Percentiles rank a stretch among this genome's conserved stretches.
These are phyloP conservation scores for Dynastes grantii DNA, from an alignment of 2,888 invertebrate genomes.

Conservation along the genomic window DNA sequence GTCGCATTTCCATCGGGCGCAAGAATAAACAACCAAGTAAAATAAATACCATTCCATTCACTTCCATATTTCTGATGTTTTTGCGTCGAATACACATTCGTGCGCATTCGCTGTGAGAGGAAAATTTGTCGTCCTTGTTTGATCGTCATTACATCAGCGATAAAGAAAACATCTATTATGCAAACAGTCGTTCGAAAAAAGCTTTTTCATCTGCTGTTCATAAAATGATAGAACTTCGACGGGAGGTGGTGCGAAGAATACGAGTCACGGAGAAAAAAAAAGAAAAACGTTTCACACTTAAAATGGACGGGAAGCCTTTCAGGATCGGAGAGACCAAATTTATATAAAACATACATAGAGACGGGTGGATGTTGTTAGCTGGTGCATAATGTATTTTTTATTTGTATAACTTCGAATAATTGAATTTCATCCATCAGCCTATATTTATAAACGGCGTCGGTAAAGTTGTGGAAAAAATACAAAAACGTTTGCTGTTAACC, in stretches of 20 bases:
- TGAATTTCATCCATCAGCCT: slow-evolving; percentile 28
- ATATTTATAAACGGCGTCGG: not conserved
- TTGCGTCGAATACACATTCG: not conserved
- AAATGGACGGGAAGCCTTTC: slow-evolving; percentile 10
- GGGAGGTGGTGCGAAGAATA: not conserved
- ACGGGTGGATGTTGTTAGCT: not conserved
- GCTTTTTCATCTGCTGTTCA: slow-evolving; percentile 22
- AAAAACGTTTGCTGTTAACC: no score
- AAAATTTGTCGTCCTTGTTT: slow-evolving; percentile 16
- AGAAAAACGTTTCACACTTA: slow-evolving; percentile 23
- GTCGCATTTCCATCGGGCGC: slow-evolving; percentile 24
- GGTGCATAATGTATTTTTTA: slow-evolving; percentile 30
- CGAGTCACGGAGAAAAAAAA: not conserved
- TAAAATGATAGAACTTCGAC: slow-evolving; percentile 24
- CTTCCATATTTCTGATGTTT: not conserved
- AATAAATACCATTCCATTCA: slow-evolving; percentile 14
- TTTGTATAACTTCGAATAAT: slow-evolving; percentile 16
- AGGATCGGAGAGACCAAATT: slow-evolving; percentile 13
- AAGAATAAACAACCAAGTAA: slow-evolving; percentile 36
- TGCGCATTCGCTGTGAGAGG: not conserved
- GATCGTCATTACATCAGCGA: slow-evolving; percentile 27
- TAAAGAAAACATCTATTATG: slow-evolving; percentile 38
- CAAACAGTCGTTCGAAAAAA: slow-evolving; percentile 28
- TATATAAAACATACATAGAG: slow-evolving; percentile 7
- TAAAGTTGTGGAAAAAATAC: no score